These are phyloP conservation scores for Heteromyza rotundicornis DNA, from an alignment of 2,888 invertebrate species.

Conservation along the genomic window DNA sequence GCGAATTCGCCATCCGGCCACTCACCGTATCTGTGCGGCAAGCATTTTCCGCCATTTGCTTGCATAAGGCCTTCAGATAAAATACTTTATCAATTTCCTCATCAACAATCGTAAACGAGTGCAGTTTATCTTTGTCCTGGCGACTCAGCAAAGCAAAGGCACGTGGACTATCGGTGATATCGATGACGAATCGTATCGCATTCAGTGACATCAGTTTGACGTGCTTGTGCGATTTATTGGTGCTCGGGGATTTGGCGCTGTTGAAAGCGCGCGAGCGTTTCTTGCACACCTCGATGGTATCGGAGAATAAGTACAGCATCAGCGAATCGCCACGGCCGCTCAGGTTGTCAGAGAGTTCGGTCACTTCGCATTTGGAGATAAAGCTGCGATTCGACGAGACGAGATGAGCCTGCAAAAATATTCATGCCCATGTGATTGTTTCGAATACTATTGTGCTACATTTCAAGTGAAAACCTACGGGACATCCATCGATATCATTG, in stretches of 20 bases:
- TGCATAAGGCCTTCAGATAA: conserved; percentile 83
- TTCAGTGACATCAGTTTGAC: conserved; percentile 87
- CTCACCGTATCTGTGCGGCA: conserved; percentile 92
- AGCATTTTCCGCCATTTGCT: conserved; percentile 90
- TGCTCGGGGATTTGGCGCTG: conserved; percentile 73
- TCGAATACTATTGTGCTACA: background rate
- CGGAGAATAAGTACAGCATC: conserved; percentile 91
- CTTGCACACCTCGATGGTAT: conserved; percentile 91
- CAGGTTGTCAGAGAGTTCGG: conserved; percentile 82
- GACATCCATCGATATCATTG: conserved; percentile 97
- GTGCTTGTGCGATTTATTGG: conserved; percentile 88
- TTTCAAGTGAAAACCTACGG: conserved; percentile 67
- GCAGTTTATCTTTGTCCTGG: conserved; percentile 86
- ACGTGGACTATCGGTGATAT: conserved; percentile 87
- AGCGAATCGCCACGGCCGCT: conserved; percentile 87
- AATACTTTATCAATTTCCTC: conserved; percentile 82
- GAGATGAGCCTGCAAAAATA: conserved; percentile 74
- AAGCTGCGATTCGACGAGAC: conserved; percentile 93
- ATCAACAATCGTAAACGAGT: conserved; percentile 84
- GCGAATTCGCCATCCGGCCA: conserved; percentile 4
- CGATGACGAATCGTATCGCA: conserved; percentile 88
- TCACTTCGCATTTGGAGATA: conserved; percentile 85
- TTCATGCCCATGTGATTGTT: background rate
- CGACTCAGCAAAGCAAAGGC: conserved; percentile 90
- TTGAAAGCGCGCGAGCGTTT: conserved; percentile 80